Base-by-base conservation (phyloP, 2,888 invertebrate genomes). In the Leptinotarsa juncta region DNA sequence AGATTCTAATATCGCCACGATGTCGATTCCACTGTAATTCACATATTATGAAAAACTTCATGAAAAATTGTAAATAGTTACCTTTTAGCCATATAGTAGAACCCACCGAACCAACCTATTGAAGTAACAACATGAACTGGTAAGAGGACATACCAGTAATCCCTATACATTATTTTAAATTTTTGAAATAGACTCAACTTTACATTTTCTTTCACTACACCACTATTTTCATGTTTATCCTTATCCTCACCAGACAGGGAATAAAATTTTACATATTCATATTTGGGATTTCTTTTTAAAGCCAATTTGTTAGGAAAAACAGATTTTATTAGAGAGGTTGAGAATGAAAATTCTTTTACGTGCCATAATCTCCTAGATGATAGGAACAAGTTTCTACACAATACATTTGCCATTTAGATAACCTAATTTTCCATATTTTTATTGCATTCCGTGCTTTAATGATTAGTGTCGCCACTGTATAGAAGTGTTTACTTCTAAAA, bases 121-220 rank as follows among this genome's bases (percentile, higher is more conserved):
- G 98, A 99, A 14, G 97, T 97, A 20, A 93, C 91, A 67, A 95
- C 85, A 88, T 99, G 99, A 3, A 99, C 98, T 4, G 97, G 98
- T 73, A 99, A 90, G 73, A 98, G 89, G 71, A 99, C 95, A 88
- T 99, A 97, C 96, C 99, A 99, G 89, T 99, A 98, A 85, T 97
- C 95, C 86, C 94, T 95, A 86, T 96, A 96, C 94, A 98, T 95
- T 84, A 94, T 90, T 87, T 97, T 97, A 88, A 98, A 97, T 84
- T 92, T 92, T 82, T 95, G 92, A 84, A 96, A 92, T 3, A 97
- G 85, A 1, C 93, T 91, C 81, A 89, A 84, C 86, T 95, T 91
- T 80, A 78, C 53, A 51, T 70, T 62, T 65, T 78, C 68, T 60
- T 72, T 20, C 3, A 16, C 48, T 26, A 16, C 57, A 7, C 20